phyloP scores from a whole-genome alignment of 2,888 invertebrate species.

The Rhodophaea formosa region DNA sequence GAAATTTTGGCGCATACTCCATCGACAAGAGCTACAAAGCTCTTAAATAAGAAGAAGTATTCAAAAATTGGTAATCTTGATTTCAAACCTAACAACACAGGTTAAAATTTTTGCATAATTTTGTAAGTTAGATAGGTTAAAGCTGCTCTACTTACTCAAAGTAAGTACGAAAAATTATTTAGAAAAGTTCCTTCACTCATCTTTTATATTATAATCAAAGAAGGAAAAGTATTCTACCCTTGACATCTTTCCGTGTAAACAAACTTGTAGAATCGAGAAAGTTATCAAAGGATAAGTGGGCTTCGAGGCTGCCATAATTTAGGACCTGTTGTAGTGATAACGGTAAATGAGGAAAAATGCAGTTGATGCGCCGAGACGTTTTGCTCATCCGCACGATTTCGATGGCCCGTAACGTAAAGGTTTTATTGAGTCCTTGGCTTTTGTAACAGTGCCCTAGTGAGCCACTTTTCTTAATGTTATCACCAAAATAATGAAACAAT shows the following conservation, averaged over 20 bases:
- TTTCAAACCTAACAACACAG: too few relatives aligned
- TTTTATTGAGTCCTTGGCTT: background rate
- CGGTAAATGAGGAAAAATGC: slow-evolving; percentile 50
- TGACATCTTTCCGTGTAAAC: background rate
- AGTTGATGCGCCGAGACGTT: slow-evolving; percentile 33
- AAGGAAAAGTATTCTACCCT: background rate
- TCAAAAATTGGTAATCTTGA: too few relatives aligned
- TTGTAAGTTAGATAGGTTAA: too few relatives aligned
- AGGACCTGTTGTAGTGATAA: slow-evolving; percentile 49
- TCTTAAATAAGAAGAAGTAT: too few relatives aligned
- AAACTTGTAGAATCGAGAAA: slow-evolving; percentile 44
- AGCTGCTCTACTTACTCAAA: too few relatives aligned
- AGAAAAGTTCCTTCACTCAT: too few relatives aligned
- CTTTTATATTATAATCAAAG: too few relatives aligned
- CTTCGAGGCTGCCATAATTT: slow-evolving; percentile 71
- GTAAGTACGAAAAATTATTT: too few relatives aligned
- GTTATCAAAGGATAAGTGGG: slow-evolving; percentile 64
- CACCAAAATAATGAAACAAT: too few relatives aligned
- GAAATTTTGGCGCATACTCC: too few relatives aligned
- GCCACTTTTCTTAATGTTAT: background rate
- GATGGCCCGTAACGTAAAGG: background rate
- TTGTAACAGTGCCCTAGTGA: background rate
- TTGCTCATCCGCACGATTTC: slow-evolving; percentile 28
- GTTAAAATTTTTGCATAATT: too few relatives aligned
- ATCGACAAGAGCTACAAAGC: too few relatives aligned